Percentiles rank a stretch among this genome's conserved stretches.
These are phyloP conservation scores for Platorchestia sp. DNA, from an alignment of 1,140 invertebrate species.

Conservation along the genomic window DNA sequence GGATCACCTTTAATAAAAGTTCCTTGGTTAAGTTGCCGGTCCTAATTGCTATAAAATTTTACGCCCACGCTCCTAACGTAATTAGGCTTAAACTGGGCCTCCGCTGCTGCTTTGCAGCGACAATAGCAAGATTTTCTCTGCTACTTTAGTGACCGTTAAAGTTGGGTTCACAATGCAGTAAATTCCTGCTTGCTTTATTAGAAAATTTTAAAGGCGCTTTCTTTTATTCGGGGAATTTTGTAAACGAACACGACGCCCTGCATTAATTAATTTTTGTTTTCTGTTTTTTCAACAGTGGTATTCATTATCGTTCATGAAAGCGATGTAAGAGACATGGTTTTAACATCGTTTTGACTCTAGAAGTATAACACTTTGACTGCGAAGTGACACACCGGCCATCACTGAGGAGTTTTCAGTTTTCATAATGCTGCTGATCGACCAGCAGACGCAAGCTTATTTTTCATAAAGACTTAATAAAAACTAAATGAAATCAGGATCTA, in stretches of 20 bases:
- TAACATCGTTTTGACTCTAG: too few relatives aligned
- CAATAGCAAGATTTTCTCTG: background rate
- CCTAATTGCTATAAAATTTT: conserved; percentile 50
- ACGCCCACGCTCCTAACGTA: background rate
- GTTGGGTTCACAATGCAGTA: background rate
- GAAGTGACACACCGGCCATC: too few relatives aligned
- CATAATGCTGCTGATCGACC: too few relatives aligned
- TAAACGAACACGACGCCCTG: background rate
- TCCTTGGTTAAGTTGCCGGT: background rate
- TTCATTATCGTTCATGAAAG: too few relatives aligned
- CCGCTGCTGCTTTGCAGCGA: background rate
- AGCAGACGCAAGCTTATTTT: too few relatives aligned
- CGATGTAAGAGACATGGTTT: too few relatives aligned
- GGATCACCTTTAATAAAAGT: conserved; percentile 45
- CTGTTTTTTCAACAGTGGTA: too few relatives aligned
- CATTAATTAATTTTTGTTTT: too few relatives aligned
- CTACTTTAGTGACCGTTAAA: background rate
- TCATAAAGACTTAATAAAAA: too few relatives aligned
- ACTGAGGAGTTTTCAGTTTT: too few relatives aligned
- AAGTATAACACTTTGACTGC: too few relatives aligned
- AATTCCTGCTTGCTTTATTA: background rate
- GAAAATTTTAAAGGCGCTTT: background rate
- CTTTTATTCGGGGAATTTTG: background rate
- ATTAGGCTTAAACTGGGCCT: background rate
- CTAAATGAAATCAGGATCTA: too few relatives aligned